Conservation (phyloP, 2,888 invertebrate genomes). For the Galerucella calmariensis region DNA sequence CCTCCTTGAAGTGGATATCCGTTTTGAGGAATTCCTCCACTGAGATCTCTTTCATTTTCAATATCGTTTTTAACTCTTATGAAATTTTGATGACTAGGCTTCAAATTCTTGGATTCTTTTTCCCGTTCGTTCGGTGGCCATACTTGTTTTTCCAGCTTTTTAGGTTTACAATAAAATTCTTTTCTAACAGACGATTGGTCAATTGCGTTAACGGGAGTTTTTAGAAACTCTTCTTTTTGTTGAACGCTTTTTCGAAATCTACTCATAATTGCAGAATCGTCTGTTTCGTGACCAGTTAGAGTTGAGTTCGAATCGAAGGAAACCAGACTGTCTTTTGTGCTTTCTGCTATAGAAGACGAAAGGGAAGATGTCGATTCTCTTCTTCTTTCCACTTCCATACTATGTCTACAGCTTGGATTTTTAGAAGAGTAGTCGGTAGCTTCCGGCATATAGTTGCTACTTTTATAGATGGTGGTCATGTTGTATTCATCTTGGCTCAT, state of each 20-base stretch:
- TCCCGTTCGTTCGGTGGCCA: conserved; percentile 72
- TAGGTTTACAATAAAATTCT: conserved; percentile 84
- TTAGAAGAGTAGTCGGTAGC: conserved; percentile 50
- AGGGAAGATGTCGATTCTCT: conserved; percentile 70
- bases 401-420: conserved; percentile 64
- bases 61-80: conserved; percentile 65
- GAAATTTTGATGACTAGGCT: conserved; percentile 66
- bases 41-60: conserved; percentile 62
- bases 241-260: conserved; percentile 86
- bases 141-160: conserved; percentile 76
- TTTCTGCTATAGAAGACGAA: conserved; percentile 72
- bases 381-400: conserved; percentile 69
- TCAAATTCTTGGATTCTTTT: conserved; percentile 64
- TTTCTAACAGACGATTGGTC: conserved; percentile 66
- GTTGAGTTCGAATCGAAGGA: conserved; percentile 77
- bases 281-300: conserved; percentile 74
- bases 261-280: conserved; percentile 77
- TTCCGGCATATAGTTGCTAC: conserved; percentile 48
- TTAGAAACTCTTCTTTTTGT: conserved; percentile 89
- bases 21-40: conserved; percentile 34
- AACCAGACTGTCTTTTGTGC: conserved; percentile 76
- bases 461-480: conserved; percentile 52
- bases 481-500: conserved; percentile 40
- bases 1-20: conserved; percentile 43
- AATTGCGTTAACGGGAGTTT: conserved; percentile 67